A percentile compares a stretch with the other conserved stretches of the same genome.
Conservation (phyloP, 92 coral and sea anemone genomes). For the Scolanthus callimorphus region DNA sequence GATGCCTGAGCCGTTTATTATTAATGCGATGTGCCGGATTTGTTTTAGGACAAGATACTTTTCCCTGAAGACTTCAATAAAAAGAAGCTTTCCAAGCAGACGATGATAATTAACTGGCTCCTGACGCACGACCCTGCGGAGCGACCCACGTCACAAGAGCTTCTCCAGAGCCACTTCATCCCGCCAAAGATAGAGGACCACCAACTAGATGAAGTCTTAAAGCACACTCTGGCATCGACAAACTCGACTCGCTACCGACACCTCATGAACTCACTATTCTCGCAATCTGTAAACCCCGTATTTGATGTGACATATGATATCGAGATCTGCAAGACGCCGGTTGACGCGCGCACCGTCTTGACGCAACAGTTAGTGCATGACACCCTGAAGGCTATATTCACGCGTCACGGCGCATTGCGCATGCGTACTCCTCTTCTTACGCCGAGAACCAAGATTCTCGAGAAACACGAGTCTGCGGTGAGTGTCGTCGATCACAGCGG, state of each 20-base stretch:
- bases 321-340: conserved; percentile 52
- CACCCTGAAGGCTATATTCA: conserved; percentile 57
- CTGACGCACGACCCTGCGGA: conserved; percentile 83
- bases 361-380: conserved; percentile 84
- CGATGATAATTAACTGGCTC: conserved; percentile 77
- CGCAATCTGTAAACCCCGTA: conserved; percentile 69
- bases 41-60: conserved; percentile 78
- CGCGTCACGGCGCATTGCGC: conserved; percentile 80
- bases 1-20: no score
- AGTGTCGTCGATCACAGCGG: conserved; percentile 93
- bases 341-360: conserved; percentile 49
- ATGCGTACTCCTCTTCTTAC: conserved; percentile 73
- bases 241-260: conserved; percentile 92
- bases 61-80: conserved; percentile 81
- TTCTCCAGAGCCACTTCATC: conserved; percentile 89
- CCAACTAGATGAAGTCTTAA: conserved; percentile 87
- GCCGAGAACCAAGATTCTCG: conserved; percentile 70
- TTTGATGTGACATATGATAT: conserved; percentile 85
- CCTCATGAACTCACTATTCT: conserved; percentile 77
- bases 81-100: conserved; percentile 66
- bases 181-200: conserved; percentile 97
- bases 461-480: conserved; percentile 69
- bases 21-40: no score
- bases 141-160: conserved; percentile 95
- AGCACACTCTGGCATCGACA: conserved; percentile 86